Evolutionary conservation across 2,888 invertebrate species (phyloP), one percentile per base, ranked within the genome.

Genomic region (Epinotia nisella): DNA sequence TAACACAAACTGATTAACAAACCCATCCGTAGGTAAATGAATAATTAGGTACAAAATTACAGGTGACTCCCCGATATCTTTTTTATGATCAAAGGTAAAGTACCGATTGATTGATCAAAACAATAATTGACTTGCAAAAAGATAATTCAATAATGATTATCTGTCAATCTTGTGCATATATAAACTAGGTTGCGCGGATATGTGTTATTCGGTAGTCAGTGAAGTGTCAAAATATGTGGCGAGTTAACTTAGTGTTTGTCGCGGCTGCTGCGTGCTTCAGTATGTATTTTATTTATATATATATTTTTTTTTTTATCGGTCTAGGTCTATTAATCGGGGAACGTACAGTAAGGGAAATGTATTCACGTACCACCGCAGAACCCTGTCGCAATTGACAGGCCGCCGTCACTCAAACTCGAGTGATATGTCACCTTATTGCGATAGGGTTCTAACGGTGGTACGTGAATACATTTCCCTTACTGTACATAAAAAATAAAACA

Each of bases 61-160:
- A 15, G 66, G 41, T 66, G 66, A 65, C 39, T 55, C 35, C 55
- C 55, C n/a, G 9, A 4, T 65, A 65, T 65, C 65, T 53, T 9
- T 29, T 19, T 13, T 13, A 53, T 15, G 65, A 55, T 65, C 9
- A 19, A 13, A 53, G 11, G 9, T 4, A 51, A 21, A 39, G 19
- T 15, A n/a, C 29, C 58, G 39, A 13, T n/a, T 21, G 10, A 24
- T 21, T 2, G 10, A 66, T 66, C 55, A 55, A 55, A 66, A n/a
- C 39, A 66, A 41, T 55, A 41, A 66, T 41, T 56, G 11, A 41
- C 21, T 65, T 65, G 21, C 7, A 53, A n/a, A 56, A 4, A 66
- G 39, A 21, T 66, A 66, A 65, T 53, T 15, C 1, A 1, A 24
- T 56, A 1, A 29, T 49, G n/a, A 56, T 15, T 21, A 58, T 58